Evolutionary conservation across 2,888 invertebrate genomes (phyloP), one percentile per base, ranked within the genome.

Genomic region (Ochropleura plecta): DNA sequence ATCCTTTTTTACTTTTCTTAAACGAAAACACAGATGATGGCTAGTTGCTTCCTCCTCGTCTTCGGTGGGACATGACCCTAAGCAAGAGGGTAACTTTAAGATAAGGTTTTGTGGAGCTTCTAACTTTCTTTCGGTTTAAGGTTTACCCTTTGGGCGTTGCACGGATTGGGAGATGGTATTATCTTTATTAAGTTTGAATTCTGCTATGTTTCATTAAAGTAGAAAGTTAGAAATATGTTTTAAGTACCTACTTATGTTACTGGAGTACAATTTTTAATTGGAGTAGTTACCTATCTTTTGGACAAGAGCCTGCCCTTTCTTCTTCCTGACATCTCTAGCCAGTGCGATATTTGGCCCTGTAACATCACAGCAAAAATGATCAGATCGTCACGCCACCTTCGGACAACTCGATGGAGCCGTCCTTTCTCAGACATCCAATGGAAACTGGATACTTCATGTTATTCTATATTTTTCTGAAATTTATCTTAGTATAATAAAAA

Each of bases 81-180:
- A 40, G 59, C 51, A 70, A 57, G 48, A 62, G 57, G 60, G 74
- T 70, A 73, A 83, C 73, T 83, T 83, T 49, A 53, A 48, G 70
- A 81, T 83, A 84, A 83, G 70, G 70, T 83, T 76, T 77, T 67
- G 65, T 18, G 49, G 18, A 57, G 68, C 44, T 70, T 74, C 53
- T 67, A 73, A 78, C 78, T 74, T 83, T 70, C 60, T 59, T 83
- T 72, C 6, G 51, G 60, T 53, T 62, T 73, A 55, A 62, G 49
- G 64, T 81, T 77, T 62, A 75, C 46, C 67, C 72, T 78, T 81
- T 70, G n/a, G 40, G 62, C 14, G 20, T 55, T 67, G 70, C 30
- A 60, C n/a, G 65, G 49, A 20, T n/a, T 53, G 18, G n/a, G 14
- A 55, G 51, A 71, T 79, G 69, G 53, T 44, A 20, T 44, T 71